These are phyloP conservation scores for Halocynthia roretzi DNA, from an alignment of 23 tunicate species.

Conservation along the genomic window DNA sequence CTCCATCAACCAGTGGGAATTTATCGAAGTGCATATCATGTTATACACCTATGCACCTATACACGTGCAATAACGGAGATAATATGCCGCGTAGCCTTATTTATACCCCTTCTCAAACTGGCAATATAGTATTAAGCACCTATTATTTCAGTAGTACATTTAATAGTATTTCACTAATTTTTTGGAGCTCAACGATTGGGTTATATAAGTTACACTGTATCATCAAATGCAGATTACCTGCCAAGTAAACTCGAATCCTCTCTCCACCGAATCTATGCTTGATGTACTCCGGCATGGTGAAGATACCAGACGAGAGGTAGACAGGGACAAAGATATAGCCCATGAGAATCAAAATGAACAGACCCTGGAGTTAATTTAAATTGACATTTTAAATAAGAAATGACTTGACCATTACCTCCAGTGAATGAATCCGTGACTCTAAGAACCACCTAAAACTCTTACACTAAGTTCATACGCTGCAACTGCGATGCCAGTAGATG, in stretches of 20 bases:
- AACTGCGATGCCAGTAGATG: slow-evolving; percentile 35
- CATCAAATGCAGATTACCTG: slow-evolving; percentile 1
- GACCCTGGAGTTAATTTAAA: slow-evolving; percentile 1
- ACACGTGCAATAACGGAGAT: too few relatives aligned
- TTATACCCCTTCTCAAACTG: too few relatives aligned
- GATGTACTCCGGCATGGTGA: slow-evolving; percentile 38
- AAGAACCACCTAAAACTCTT: not conserved
- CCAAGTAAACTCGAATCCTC: slow-evolving; percentile 29
- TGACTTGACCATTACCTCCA: not conserved
- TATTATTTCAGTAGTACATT: too few relatives aligned
- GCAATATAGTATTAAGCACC: too few relatives aligned
- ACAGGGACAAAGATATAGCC: slow-evolving; percentile 40
- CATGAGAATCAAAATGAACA: slow-evolving; percentile 20
- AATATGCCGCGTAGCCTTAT: too few relatives aligned
- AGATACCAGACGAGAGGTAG: slow-evolving; percentile 24
- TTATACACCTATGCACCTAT: too few relatives aligned
- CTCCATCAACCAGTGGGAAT: too few relatives aligned
- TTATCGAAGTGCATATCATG: too few relatives aligned
- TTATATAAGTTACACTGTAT: too few relatives aligned
- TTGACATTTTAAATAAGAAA: not conserved
- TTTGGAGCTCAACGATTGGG: too few relatives aligned
- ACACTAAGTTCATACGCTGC: slow-evolving; percentile 29
- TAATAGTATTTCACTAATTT: too few relatives aligned
- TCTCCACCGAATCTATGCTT: slow-evolving; percentile 35
- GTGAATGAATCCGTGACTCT: not conserved